Evolutionary conservation across 2,113 vertebrate species (phyloP).

Genomic region (Hydrolagus affinis): DNA sequence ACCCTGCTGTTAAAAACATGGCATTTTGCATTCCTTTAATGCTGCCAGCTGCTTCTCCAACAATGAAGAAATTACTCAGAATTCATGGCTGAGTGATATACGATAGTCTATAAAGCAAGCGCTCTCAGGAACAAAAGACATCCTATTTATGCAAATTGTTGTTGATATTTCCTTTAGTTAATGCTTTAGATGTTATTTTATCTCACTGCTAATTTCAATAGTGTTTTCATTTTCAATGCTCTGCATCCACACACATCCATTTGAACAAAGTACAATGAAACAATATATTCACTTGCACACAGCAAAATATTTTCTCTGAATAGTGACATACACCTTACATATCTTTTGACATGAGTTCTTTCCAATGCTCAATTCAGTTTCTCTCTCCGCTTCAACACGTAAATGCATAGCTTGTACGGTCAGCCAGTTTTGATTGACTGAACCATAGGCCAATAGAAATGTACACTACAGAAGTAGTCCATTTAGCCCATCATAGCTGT

Average conservation of each 20-base stretch:
- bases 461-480: too few species aligned
- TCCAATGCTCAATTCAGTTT: too few species aligned
- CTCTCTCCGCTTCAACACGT: too few species aligned
- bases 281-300: too few species aligned
- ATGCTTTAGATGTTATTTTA: background rate
- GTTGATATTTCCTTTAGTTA: background rate
- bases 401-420: too few species aligned
- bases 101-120: background rate
- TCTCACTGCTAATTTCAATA: background rate
- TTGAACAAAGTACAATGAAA: background rate
- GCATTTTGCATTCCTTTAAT: background rate
- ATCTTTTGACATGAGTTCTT: too few species aligned
- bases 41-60: background rate
- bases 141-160: background rate
- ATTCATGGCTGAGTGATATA: background rate
- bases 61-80: background rate
- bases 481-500: too few species aligned
- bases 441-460: too few species aligned
- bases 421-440: too few species aligned
- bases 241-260: background rate
- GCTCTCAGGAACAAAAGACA: background rate
- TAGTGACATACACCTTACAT: too few species aligned
- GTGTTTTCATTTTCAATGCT: background rate
- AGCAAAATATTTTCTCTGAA: too few species aligned
- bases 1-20: background rate